Evolutionary conservation across 2,888 invertebrate genomes (phyloP), one percentile per base, ranked within the genome.

Genomic region (Rhagophthalmus giganteus): DNA sequence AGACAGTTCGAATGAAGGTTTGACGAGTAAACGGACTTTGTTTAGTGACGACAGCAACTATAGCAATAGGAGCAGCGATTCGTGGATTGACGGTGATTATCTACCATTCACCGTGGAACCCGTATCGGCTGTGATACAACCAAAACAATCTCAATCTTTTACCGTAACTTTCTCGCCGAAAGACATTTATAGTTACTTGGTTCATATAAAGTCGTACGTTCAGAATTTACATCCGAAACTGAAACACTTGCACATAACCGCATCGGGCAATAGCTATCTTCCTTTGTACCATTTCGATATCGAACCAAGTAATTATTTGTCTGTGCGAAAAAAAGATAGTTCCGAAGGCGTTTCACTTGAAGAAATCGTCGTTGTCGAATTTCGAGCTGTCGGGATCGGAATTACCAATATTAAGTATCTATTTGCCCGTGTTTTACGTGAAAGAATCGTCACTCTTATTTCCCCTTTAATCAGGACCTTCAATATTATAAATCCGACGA

Each of bases 231-330:
- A 73, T 13, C 81, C 81, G 24, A 70, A 73, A 0, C 35, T 61
- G 6, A 10, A 55, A 6, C 58, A 64, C 12, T 59, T 74, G 12
- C 58, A 62, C 8, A 71, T 79, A 10, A 26, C 57, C 26, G 69
- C 87, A 27, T 72, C 68, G 30, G 87, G 79, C 0, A 80, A 79
- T 60, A 83, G 87, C 54, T 63, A 85, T 38, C 76, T 86, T 54
- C 86, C 88, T 0, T 82, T 83, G 61, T 86, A 83, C 62, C 86
- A 87, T 67, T 82, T 88, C 61, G 85, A 87, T 57, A 74, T 86
- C 31, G 81, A 83, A 55, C 81, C 83, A 49, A 84, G 81, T 37
- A 82, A 85, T 70, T 85, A 86, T 67, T 66, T 86, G 34, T 73
- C 73, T 1, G 76, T 75, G n/a, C 74, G 76, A 14, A 71, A 76